phyloP scores from a whole-genome alignment of 2,888 invertebrate species.

The Chymomyza amoena region DNA sequence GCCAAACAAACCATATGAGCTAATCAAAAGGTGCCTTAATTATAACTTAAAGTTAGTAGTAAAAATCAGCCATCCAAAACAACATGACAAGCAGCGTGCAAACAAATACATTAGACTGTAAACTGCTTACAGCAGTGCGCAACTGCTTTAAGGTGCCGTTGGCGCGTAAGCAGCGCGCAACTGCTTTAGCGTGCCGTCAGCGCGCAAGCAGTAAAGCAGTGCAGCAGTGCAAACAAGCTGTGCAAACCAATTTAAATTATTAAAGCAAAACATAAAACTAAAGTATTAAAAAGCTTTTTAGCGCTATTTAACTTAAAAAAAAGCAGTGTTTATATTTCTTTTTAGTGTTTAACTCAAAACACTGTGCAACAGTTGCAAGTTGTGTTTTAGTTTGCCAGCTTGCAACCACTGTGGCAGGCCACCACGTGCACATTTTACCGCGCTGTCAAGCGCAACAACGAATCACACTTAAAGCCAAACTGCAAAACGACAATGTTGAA shows the following conservation, averaged over 20 bases:
- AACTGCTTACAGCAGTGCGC: not conserved
- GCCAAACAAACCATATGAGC: not conserved
- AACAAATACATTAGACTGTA: not conserved
- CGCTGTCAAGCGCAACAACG: slow-evolving; percentile 58
- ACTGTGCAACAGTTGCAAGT: slow-evolving; percentile 2
- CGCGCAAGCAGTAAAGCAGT: too few species aligned
- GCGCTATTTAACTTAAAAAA: not conserved
- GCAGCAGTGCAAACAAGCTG: too few species aligned
- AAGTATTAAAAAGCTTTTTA: not conserved
- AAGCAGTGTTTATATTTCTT: not conserved
- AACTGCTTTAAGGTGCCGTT: not conserved
- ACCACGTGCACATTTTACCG: slow-evolving; percentile 48
- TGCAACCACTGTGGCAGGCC: slow-evolving; percentile 27
- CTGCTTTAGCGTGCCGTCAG: too few species aligned
- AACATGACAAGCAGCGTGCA: not conserved
- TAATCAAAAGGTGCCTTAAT: not conserved
- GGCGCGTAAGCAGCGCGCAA: not conserved
- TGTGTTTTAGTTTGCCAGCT: not conserved
- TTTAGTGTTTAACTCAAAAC: not conserved
- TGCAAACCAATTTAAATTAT: not conserved
- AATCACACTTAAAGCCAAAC: slow-evolving; percentile 52
- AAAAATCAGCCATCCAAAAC: not conserved
- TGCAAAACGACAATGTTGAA: slow-evolving; percentile 14
- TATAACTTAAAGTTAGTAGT: not conserved
- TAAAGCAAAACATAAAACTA: not conserved